phyloP scores from a whole-genome alignment of 2,888 invertebrate genomes.

The Eumerus sabulonum region DNA sequence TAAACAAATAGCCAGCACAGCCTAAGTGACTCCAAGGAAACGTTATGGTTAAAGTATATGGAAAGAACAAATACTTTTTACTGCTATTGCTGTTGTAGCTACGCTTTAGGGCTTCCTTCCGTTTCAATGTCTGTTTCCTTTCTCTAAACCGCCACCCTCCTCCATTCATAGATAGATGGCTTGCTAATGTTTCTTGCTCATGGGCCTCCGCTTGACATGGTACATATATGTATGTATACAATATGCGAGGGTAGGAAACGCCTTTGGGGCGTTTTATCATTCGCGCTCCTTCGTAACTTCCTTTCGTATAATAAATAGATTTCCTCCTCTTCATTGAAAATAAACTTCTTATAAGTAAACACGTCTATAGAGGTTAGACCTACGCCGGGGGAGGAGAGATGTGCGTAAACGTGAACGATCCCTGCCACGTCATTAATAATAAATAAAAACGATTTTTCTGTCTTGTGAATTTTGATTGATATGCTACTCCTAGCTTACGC shows the following conservation, averaged over 20 bases:
- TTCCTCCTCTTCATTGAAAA: constrained; percentile 52
- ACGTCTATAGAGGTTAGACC: neutral
- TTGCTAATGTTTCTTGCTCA: no score
- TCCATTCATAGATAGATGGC: no score
- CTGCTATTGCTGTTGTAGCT: constrained; percentile 7
- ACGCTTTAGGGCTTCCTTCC: constrained; percentile 66
- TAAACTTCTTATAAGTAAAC: constrained; percentile 18
- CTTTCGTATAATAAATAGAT: constrained; percentile 60
- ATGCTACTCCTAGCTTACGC: constrained; percentile 25
- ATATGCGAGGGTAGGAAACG: constrained; percentile 18
- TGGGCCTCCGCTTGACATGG: no score
- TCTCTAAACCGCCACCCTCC: neutral
- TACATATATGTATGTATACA: no score
- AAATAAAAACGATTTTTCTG: constrained; percentile 67
- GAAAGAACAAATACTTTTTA: constrained; percentile 28
- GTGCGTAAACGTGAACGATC: constrained; percentile 38
- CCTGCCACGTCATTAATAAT: constrained; percentile 54
- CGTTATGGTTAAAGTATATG: neutral
- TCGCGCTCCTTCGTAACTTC: constrained; percentile 47
- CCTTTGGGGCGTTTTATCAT: constrained; percentile 51
- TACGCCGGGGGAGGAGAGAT: neutral
- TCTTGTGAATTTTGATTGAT: constrained; percentile 68
- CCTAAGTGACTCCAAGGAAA: neutral
- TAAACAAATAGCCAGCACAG: no score
- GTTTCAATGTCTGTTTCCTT: constrained; percentile 33